phyloP scores from a whole-genome alignment of 2,888 invertebrate genomes.

The Sinopyrophorus schimmeli region DNA sequence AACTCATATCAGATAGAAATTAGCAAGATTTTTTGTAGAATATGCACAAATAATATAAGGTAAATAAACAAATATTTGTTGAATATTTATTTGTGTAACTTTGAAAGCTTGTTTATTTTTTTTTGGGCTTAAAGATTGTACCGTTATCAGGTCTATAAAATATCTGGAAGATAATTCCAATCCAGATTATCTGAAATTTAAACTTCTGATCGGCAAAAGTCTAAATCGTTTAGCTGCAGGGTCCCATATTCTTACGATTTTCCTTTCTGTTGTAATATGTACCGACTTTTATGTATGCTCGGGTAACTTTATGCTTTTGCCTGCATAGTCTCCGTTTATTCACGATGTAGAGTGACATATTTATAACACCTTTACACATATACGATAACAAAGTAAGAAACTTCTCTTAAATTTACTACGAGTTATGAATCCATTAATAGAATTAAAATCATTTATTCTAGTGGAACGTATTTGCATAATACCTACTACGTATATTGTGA shows the following conservation, averaged over 20 bases:
- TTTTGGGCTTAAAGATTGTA: slow-evolving; percentile 16
- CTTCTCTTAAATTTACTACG: slow-evolving; percentile 20
- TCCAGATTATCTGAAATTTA: slow-evolving; percentile 30
- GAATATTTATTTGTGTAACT: slow-evolving; percentile 1
- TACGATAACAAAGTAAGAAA: slow-evolving; percentile 28
- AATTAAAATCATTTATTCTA: slow-evolving; percentile 3
- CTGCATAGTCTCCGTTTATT: slow-evolving; percentile 34
- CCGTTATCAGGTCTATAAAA: slow-evolving; percentile 26
- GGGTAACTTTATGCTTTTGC: slow-evolving; percentile 34
- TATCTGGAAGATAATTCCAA: slow-evolving; percentile 26
- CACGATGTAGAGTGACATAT: slow-evolving; percentile 32
- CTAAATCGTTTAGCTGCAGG: slow-evolving; percentile 28
- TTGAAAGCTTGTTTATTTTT: slow-evolving; percentile 12
- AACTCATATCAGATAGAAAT: no score
- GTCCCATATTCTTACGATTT: slow-evolving; percentile 27
- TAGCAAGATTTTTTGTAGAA: no score
- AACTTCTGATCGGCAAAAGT: slow-evolving; percentile 29
- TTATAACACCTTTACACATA: slow-evolving; percentile 33
- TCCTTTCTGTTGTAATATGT: slow-evolving; percentile 34
- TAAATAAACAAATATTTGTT: background rate
- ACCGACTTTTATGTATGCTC: slow-evolving; percentile 37
- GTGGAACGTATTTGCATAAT: no score
- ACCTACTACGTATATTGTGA: no score
- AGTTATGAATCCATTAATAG: slow-evolving; percentile 5
- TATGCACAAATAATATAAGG: no score